phyloP scores from a whole-genome alignment of 2,797 vertebrate genomes.

The Gymnothorax reevesii region DNA sequence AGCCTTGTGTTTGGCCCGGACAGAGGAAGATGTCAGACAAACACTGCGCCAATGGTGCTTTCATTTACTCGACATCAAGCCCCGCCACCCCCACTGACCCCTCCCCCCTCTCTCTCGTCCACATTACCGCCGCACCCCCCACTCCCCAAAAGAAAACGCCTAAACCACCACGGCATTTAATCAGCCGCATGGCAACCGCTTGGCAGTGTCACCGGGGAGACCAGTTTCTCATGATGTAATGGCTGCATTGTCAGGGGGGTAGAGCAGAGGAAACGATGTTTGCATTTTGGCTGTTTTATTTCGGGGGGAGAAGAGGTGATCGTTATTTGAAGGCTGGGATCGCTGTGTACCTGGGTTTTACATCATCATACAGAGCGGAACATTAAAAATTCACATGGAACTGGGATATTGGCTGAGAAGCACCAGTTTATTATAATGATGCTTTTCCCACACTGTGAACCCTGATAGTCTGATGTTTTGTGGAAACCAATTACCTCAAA shows the following conservation, averaged over 20 bases:
- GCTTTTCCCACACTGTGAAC: not conserved
- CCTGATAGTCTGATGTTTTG: too few relatives aligned
- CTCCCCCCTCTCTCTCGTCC: not conserved
- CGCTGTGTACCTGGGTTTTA: not conserved
- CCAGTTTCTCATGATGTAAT: slow-evolving; percentile 29
- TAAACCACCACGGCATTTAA: slow-evolving; percentile 11
- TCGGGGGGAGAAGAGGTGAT: too few relatives aligned
- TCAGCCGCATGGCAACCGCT: slow-evolving; percentile 15
- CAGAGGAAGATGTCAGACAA: slow-evolving; percentile 30
- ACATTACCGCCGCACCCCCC: not conserved
- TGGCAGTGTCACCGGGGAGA: slow-evolving; percentile 18
- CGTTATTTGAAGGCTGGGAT: not conserved
- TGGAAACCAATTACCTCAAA: too few relatives aligned
- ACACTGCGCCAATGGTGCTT: slow-evolving; percentile 16
- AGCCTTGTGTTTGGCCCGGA: slow-evolving; percentile 13
- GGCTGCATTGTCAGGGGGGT: not conserved
- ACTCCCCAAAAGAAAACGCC: not conserved
- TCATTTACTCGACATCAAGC: slow-evolving; percentile 16
- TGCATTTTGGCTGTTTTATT: not conserved
- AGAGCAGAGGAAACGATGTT: slow-evolving; percentile 15
- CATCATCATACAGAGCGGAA: not conserved
- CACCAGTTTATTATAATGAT: not conserved
- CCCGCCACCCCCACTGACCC: not conserved
- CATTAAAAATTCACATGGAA: not conserved
- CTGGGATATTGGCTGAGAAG: not conserved